Evolutionary conservation across 1,140 invertebrate genomes (phyloP), one percentile per base, ranked within the genome.

Genomic region (Nasonia longicornis): DNA sequence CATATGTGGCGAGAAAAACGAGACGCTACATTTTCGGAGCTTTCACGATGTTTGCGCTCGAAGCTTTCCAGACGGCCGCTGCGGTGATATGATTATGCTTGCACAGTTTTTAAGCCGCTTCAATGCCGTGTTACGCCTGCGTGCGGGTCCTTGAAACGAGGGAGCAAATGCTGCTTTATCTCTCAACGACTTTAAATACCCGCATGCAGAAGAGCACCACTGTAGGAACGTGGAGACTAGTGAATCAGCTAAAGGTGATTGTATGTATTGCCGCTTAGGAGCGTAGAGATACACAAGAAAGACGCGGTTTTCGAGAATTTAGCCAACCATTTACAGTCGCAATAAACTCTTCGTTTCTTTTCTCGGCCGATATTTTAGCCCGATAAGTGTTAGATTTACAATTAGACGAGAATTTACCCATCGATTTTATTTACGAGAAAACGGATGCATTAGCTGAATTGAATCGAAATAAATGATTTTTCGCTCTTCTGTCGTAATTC

Each of bases 101-200:
- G 35, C 67, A 48, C 35, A 35, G 20, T 42, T 38, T 72, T 35
- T 74, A 52, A 63, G 26, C 52, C 12, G 16, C 22, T 63, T 63
- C 52, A 52, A 31, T 31, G 52, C 20, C 52, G 42, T 38, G 71
- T 29, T 42, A 42, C 42, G 69, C 12, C 2, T 71, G 35, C 35
- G 35, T 71, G 69, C 16, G 69, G 7, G 16, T 71, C 38, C 71
- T 52, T 52, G 71, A 26, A 45, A 26, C 29, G 14, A 4, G 29
- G 26, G n/a, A 63, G 45, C 0, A 73, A 26, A 73, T 12, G 22
- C 31, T 2, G 67, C 16, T 48, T 22, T 63, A 66, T 69, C 64
- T 14, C 0, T 71, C 71, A 71, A 31, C 11, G 29, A 58, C 67
- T 79, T 71, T 42, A 79, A 79, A 79, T 38, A 35, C 77, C 77